Percentiles rank a stretch among this genome's conserved stretches.
These are phyloP conservation scores for Scalopus aquaticus DNA, from an alignment of 2,113 vertebrate species.

Conservation along the genomic window DNA sequence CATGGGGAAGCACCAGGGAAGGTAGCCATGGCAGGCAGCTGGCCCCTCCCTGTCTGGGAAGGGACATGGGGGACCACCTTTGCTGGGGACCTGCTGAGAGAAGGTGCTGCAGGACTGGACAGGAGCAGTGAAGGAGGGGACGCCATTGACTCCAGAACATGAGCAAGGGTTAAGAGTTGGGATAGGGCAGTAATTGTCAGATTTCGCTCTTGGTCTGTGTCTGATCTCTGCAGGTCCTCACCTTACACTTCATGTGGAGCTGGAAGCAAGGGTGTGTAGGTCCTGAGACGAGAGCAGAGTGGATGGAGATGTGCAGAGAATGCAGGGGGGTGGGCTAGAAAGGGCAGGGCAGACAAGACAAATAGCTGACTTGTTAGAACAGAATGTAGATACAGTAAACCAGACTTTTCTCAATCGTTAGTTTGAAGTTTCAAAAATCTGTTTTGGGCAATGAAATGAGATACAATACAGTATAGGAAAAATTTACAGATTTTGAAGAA, in stretches of 20 bases:
- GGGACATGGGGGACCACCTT: background rate
- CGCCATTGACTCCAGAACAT: background rate
- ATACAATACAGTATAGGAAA: background rate
- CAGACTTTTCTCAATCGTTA: background rate
- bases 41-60: background rate
- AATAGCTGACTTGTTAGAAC: background rate
- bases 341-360: background rate
- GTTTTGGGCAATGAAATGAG: background rate
- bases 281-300: background rate
- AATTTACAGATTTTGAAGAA: background rate
- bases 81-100: background rate
- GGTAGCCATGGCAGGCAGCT: background rate
- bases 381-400: background rate
- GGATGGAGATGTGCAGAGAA: background rate
- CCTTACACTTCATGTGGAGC: rapidly evolving
- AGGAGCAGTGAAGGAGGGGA: background rate
- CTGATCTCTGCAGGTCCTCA: background rate
- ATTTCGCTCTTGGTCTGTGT: background rate
- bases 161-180: rapidly evolving
- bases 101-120: rapidly evolving
- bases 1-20: background rate
- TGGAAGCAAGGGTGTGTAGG: background rate
- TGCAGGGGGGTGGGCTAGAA: rapidly evolving
- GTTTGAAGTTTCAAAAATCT: background rate
- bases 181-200: no score